Evolutionary conservation across 2,888 invertebrate genomes (phyloP).

Genomic region (Trimorus sp.): DNA sequence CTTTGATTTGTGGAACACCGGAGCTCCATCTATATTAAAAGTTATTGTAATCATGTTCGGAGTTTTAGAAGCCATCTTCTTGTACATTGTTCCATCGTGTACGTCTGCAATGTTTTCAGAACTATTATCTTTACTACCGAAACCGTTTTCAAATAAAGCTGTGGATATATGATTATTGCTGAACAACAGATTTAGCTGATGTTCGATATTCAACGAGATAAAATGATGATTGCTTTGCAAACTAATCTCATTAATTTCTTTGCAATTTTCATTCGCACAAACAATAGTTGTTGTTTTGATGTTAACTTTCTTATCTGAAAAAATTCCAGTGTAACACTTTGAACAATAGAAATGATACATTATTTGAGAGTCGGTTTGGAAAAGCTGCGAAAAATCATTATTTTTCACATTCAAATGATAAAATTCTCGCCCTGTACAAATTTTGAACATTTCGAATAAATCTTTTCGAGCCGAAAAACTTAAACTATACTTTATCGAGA

Average conservation of each 20-base stretch:
- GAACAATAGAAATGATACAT: conserved; percentile 13
- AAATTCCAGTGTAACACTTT: neutral
- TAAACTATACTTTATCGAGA: conserved; percentile 27
- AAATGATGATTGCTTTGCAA: conserved; percentile 7
- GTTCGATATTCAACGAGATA: conserved; percentile 4
- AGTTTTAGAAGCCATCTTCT: neutral
- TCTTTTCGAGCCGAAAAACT: neutral
- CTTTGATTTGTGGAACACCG: conserved; percentile 28
- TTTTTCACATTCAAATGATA: conserved; percentile 15
- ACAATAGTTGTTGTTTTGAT: neutral
- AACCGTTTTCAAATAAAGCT: neutral
- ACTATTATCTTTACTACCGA: neutral
- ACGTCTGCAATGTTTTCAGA: neutral
- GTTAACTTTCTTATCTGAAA: neutral
- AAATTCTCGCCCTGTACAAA: conserved; percentile 30
- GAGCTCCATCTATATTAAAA: conserved; percentile 33
- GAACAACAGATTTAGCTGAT: neutral
- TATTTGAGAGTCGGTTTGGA: conserved; percentile 16
- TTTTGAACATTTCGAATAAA: conserved; percentile 22
- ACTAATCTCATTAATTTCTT: neutral
- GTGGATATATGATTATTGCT: neutral
- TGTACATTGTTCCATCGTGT: conserved; percentile 2
- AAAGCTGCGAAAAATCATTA: conserved; percentile 24
- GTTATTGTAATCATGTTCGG: conserved; percentile 8
- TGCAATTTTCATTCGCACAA: conserved; percentile 16